Percentiles rank a stretch among this genome's conserved stretches.
Conservation (phyloP, 2,113 vertebrate genomes). For the Dromas ardeola region DNA sequence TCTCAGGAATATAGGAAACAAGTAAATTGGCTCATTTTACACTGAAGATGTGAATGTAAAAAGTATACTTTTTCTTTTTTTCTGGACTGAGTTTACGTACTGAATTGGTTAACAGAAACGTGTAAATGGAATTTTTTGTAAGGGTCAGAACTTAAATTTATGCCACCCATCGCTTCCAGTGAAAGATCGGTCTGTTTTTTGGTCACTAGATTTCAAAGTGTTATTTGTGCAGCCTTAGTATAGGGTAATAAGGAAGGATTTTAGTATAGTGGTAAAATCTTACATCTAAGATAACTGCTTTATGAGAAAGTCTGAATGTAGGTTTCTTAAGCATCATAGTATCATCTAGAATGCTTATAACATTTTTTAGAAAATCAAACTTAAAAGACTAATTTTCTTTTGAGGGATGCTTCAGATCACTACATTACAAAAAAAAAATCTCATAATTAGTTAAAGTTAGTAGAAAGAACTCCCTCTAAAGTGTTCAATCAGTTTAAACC, state of each 20-base stretch:
- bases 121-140: background rate
- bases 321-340: background rate
- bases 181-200: background rate
- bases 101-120: background rate
- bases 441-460: background rate
- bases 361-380: slow-evolving; percentile 4
- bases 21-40: background rate
- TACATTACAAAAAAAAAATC: background rate
- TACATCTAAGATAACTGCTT: slow-evolving; percentile 3
- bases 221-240: background rate
- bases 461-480: background rate
- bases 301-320: background rate
- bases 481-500: background rate
- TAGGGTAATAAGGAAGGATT: slow-evolving; percentile 25
- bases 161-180: background rate
- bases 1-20: background rate
- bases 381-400: background rate
- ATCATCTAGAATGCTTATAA: background rate
- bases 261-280: slow-evolving; percentile 45
- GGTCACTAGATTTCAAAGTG: background rate
- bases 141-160: background rate
- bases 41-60: background rate
- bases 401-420: background rate
- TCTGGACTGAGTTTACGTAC: background rate
- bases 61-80: background rate